Evolutionary conservation across 2,888 invertebrate genomes (phyloP).

Genomic region (Tipula helvola): DNA sequence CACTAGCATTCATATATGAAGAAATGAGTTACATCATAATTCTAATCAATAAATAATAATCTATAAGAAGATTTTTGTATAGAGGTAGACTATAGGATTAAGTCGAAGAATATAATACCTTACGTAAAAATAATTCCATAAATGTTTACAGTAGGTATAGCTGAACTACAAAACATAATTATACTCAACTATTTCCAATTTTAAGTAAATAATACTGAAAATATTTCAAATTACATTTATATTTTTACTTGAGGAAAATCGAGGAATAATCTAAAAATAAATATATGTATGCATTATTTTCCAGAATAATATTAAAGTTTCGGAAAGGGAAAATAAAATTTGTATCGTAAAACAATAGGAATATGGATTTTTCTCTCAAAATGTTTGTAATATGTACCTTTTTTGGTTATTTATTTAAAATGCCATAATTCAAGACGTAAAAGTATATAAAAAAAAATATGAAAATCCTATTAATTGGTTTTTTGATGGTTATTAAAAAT

Average conservation of each 20-base stretch:
- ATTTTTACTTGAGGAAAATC: neutral
- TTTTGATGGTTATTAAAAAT: neutral
- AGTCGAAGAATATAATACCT: no score
- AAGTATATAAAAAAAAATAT: neutral
- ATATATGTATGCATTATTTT: neutral
- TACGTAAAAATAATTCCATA: no score
- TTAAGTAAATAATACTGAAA: neutral
- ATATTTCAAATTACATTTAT: neutral
- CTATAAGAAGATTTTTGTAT: no score
- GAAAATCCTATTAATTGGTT: neutral
- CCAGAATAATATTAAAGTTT: neutral
- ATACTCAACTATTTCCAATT: neutral
- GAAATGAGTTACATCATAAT: no score
- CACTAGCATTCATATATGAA: no score
- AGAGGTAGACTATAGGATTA: no score
- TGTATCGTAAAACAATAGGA: neutral
- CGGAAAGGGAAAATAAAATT: neutral
- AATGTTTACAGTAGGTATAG: no score
- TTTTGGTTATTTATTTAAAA: neutral
- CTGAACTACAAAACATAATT: neutral
- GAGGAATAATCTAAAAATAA: neutral
- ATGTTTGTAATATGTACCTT: neutral
- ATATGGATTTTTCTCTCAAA: neutral
- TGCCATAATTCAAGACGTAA: neutral
- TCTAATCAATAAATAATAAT: no score